Conservation (phyloP, 2,888 invertebrate genomes). For the Spilosoma lubricipeda region DNA sequence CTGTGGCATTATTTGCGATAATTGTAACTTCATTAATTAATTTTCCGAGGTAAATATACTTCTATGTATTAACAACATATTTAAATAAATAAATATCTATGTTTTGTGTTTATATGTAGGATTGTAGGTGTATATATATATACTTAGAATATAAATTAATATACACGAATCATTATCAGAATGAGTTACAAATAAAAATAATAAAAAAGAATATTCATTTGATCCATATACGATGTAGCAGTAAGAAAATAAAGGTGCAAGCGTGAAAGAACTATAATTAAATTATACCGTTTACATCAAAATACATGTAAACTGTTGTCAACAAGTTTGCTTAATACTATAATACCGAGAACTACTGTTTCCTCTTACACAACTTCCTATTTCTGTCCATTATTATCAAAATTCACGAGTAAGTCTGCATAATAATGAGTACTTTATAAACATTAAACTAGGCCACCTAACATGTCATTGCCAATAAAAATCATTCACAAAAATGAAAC, state of each 20-base stretch:
- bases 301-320: conserved; percentile 17
- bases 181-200: not conserved
- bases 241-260: too few species aligned
- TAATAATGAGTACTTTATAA: conserved; percentile 3
- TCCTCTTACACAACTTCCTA: conserved; percentile 42
- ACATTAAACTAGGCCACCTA: not conserved
- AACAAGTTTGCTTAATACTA: conserved; percentile 34
- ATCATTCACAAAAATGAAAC: not conserved
- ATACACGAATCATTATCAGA: not conserved
- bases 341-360: conserved; percentile 40
- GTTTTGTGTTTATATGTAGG: too few species aligned
- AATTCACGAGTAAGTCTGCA: conserved; percentile 26
- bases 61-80: too few species aligned
- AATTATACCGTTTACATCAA: not conserved
- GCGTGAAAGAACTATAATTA: not conserved
- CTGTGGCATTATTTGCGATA: too few species aligned
- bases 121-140: too few species aligned
- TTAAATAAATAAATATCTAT: too few species aligned
- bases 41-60: too few species aligned
- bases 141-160: not conserved
- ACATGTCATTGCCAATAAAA: not conserved
- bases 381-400: conserved; percentile 37
- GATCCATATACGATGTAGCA: too few species aligned
- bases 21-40: too few species aligned
- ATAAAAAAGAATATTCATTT: not conserved